Evolutionary conservation across 2,888 invertebrate genomes (phyloP).

Genomic region (Peribatodes rhomboidaria): DNA sequence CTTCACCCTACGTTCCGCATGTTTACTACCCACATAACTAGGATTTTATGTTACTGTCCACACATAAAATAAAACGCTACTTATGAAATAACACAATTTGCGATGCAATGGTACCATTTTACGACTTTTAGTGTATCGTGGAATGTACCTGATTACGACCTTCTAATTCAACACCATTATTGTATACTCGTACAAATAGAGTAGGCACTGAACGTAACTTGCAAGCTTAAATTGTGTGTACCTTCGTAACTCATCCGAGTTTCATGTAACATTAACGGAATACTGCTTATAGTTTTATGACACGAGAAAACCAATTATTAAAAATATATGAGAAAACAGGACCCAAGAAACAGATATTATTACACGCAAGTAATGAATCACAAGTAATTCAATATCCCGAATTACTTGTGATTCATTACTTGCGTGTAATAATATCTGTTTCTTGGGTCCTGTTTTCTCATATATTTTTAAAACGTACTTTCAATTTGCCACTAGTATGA

Average conservation of each 20-base stretch:
- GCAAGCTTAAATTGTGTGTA: conserved; percentile 56
- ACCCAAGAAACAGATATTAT: not conserved
- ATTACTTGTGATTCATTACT: conserved; percentile 17
- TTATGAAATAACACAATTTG: conserved; percentile 62
- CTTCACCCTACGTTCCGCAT: conserved; percentile 35
- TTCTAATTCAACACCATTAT: conserved; percentile 36
- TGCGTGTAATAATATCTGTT: not conserved
- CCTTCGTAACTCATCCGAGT: conserved; percentile 46
- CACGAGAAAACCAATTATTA: conserved; percentile 32
- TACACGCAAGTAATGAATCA: conserved; percentile 10
- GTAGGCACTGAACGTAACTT: conserved; percentile 43
- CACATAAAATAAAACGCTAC: conserved; percentile 58
- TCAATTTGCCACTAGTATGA: not conserved
- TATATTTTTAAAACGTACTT: not conserved
- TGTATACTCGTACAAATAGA: conserved; percentile 48
- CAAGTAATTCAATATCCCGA: conserved; percentile 9
- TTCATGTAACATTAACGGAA: conserved; percentile 31
- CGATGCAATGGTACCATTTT: conserved; percentile 57
- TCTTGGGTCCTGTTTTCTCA: not conserved
- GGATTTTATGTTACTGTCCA: conserved; percentile 54
- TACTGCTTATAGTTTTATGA: conserved; percentile 38
- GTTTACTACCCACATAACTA: conserved; percentile 52
- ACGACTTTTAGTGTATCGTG: conserved; percentile 45
- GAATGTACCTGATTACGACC: conserved; percentile 30
- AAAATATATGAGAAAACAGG: not conserved